Base-by-base conservation (phyloP, 2,113 vertebrate species). In the Oncorhynchus mykiss region DNA sequence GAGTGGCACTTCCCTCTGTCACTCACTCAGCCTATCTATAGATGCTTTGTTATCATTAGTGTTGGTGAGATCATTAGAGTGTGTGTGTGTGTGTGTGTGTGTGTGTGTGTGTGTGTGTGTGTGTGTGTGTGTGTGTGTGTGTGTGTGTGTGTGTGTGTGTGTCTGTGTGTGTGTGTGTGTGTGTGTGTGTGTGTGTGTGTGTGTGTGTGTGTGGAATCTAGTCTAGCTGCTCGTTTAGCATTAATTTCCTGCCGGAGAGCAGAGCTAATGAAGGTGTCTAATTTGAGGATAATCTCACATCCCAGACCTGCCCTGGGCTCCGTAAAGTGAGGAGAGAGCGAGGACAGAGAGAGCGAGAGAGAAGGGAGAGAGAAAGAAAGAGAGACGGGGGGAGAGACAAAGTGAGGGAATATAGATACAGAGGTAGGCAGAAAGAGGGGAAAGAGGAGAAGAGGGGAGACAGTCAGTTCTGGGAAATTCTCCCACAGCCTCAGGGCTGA, bases 1-100 rank as follows among this genome's bases (percentile, higher is more conserved):
- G 67, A 24, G 57, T 49, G 59, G 71, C 69, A 75, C 22, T 22
- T 27, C 29, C 29, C 59, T 70, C 20, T 54, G 51, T 18, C 51
- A 54, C 51, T 54, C 51, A 54, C 4, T 54, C 16, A 54, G 13
- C 14, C 16, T 45, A 45, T 54, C n/a, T 70, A 31, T 62, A 60
- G 67, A 22, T 20, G 16, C 18, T n/a, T 62, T 27, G 72, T 74
- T 62, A 45, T 16, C 24, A 39, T 39, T 49, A 24, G 16, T 62
- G 25, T 1, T n/a, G n/a, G 5, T 24, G 20, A 3, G 18, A 5
- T 62, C 54, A 57, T 20, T 20, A 57, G 54, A 2, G 54, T 9
- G 39, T 9, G 39, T 45, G 39, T 45, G 34, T 39, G 7, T 39
- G 34, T 8, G 34, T 39, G 34, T 39, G 34, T 9, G 7, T 39